Percentiles rank a stretch among this genome's conserved stretches.
Conservation (phyloP, 2,888 invertebrate species). For the Dexiosoma caninum region DNA sequence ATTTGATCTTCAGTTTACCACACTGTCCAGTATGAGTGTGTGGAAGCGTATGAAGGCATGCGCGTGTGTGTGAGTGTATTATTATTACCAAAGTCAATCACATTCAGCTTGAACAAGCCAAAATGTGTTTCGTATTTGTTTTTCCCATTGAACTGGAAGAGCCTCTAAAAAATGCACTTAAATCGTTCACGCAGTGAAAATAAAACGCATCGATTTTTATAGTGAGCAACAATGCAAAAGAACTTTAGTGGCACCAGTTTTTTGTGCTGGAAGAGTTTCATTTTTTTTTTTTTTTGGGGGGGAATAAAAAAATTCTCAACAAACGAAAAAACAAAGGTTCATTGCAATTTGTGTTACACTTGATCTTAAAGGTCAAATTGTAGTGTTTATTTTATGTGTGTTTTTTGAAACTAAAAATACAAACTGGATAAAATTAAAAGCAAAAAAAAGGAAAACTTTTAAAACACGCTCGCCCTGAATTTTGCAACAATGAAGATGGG, state of each 20-base stretch:
- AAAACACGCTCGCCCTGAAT: conserved; percentile 19
- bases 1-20: conserved; percentile 58
- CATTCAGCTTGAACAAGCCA: conserved; percentile 7
- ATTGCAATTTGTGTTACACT: conserved; percentile 64
- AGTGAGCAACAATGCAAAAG: not conserved
- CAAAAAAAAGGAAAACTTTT: conserved; percentile 9
- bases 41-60: too few species aligned
- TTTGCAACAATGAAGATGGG: conserved; percentile 7
- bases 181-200: conserved; percentile 62
- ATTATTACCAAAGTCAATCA: conserved; percentile 55
- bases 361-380: conserved; percentile 62
- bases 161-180: conserved; percentile 28
- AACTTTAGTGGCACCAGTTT: not conserved
- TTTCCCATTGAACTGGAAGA: conserved; percentile 14
- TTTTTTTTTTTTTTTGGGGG: too few species aligned
- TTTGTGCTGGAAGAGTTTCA: not conserved
- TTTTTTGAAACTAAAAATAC: conserved; percentile 16
- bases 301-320: too few species aligned
- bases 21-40: not conserved
- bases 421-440: not conserved
- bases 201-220: conserved; percentile 48
- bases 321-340: conserved; percentile 54
- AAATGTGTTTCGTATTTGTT: conserved; percentile 16
- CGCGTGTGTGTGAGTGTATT: not conserved
- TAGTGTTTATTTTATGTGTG: conserved; percentile 61